Base-by-base conservation (phyloP, 2,797 vertebrate species). In the Melanotaenia boesemani region DNA sequence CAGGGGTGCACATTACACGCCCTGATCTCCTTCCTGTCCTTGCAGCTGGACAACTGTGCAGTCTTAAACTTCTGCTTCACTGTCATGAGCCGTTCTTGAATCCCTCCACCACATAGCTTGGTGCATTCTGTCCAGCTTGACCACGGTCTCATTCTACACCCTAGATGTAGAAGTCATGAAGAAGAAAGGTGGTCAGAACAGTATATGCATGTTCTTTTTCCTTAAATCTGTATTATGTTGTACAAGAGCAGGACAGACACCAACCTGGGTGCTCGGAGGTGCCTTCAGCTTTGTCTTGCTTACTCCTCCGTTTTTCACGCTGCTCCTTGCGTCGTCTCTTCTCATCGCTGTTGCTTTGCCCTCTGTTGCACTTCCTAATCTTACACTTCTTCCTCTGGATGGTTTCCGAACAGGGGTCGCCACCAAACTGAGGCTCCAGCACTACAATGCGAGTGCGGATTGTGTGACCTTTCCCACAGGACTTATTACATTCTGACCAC, bases 401-500 rank as follows among this genome's bases (percentile, higher is more conserved):
- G 0, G 96, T 96, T 91, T 99, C 98, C 1, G 95, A 94, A 77
- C 98, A 99, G 1, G 93, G 82, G 68, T 95, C 88, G 1, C 98
- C 98, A 22, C 98, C 97, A 77, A 99, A 99, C 94, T 99, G 97
- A 24, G 97, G 96, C 91, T 99, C 98, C 89, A 96, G 87, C 85
- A 94, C 96, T 32, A 99, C 96, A 86, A 94, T 93, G 68, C 98
- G 96, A 0, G 96, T 98, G 77, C 98, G 95, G 87, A 98, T 98
- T 75, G 95, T 94, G 64, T 99, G 97, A 63, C 98, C 98, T 81
- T 99, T 99, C 6, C 98, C 98, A n/a, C 98, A 99, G 0, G 98
- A 98, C 79, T 98, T 99, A 63, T 98, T 99, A 83, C 98, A 99
- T 86, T 99, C 97, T 0, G 97, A 98, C 98, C 98, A 99, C 58